Evolutionary conservation across 2,113 vertebrate species (phyloP).

Genomic region (Tupaia chinensis): DNA sequence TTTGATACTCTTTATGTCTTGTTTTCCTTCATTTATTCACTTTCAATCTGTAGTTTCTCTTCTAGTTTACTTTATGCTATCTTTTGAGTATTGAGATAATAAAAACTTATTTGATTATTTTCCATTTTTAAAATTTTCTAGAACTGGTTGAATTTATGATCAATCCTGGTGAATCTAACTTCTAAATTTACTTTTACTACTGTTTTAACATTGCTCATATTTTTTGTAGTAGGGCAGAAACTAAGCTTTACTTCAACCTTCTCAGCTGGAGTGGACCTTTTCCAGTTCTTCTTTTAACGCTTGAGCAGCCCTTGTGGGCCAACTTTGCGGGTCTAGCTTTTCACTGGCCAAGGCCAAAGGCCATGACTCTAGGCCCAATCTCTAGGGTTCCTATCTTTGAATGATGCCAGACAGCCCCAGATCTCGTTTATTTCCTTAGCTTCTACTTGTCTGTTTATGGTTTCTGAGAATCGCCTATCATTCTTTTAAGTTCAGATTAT

Average conservation of each 20-base stretch:
- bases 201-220: background rate
- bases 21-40: background rate
- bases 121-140: background rate
- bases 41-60: background rate
- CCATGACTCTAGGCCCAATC: background rate
- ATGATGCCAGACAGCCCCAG: background rate
- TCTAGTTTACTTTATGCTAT: conserved; percentile 9
- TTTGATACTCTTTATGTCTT: background rate
- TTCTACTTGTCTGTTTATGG: background rate
- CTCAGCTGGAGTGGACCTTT: background rate
- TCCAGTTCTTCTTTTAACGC: background rate
- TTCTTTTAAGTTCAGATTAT: background rate
- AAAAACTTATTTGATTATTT: background rate
- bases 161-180: background rate
- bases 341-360: background rate
- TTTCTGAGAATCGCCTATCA: background rate
- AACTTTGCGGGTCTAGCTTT: background rate
- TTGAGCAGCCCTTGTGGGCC: background rate
- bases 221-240: background rate
- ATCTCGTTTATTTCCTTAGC: background rate
- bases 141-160: conserved; percentile 28
- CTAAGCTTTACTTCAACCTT: background rate
- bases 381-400: background rate
- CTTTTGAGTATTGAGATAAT: background rate
- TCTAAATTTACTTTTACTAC: background rate